Percentiles rank a stretch among this genome's conserved stretches.
Evolutionary conservation across 2,888 invertebrate genomes (phyloP).

Genomic region (Drosophila planitibia): DNA sequence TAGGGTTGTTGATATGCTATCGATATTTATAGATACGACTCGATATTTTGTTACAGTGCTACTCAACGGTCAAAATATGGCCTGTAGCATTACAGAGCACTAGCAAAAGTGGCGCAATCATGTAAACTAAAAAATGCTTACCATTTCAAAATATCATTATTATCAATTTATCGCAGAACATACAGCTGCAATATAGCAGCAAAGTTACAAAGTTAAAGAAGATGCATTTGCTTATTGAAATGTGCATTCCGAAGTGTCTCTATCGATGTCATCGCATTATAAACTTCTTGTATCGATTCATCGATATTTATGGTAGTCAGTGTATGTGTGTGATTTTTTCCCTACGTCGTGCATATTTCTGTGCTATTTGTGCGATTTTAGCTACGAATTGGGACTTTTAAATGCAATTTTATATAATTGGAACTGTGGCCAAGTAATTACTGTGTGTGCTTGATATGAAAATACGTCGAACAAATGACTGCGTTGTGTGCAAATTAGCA

Average conservation of each 20-base stretch:
- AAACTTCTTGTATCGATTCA: conserved; percentile 35
- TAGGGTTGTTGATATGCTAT: conserved; percentile 66
- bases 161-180: too few species aligned
- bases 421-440: conserved; percentile 13
- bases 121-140: neutral
- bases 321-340: conserved; percentile 64
- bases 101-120: conserved; percentile 30
- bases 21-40: conserved; percentile 34
- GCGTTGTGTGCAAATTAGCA: conserved; percentile 46
- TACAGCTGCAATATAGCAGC: neutral
- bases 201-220: neutral
- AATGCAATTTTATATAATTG: conserved; percentile 40
- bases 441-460: conserved; percentile 15
- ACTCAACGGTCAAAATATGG: neutral
- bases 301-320: conserved; percentile 34
- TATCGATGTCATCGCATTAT: conserved; percentile 32
- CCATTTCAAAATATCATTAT: neutral
- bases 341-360: conserved; percentile 54
- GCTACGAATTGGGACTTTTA: conserved; percentile 21
- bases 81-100: conserved; percentile 35
- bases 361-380: conserved; percentile 51
- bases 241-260: neutral
- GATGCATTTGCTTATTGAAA: neutral
- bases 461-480: conserved; percentile 39
- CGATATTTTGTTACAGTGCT: conserved; percentile 20